Percentiles rank a stretch among this genome's conserved stretches.
These are phyloP conservation scores for Drosophila monieri DNA, from an alignment of 2,888 invertebrate species.

Conservation along the genomic window DNA sequence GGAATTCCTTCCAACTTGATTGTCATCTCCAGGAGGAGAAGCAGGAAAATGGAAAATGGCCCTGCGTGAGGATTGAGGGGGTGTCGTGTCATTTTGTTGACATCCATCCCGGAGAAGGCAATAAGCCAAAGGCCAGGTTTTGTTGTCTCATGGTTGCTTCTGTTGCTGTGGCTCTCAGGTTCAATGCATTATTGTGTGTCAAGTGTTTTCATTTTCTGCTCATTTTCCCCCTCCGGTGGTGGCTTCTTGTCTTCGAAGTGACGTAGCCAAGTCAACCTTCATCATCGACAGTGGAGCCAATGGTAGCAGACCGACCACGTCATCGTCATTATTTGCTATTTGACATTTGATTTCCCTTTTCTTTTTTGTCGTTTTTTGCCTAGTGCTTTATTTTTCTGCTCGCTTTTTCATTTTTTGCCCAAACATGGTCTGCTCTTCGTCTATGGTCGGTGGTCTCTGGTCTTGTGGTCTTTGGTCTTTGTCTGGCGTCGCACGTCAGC, in stretches of 20 bases:
- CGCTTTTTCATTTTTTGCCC: constrained; percentile 26
- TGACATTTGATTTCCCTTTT: constrained; percentile 74
- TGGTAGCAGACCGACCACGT: constrained; percentile 49
- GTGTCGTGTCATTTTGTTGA: constrained; percentile 32
- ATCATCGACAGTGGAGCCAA: constrained; percentile 36
- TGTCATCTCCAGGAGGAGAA: constrained; percentile 9
- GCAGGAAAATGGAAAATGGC: background rate
- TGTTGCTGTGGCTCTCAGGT: constrained; percentile 62
- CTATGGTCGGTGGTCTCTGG: constrained; percentile 19
- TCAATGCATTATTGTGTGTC: constrained; percentile 71
- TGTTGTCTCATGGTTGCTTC: constrained; percentile 34
- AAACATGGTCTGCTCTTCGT: constrained; percentile 39
- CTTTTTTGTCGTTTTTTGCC: constrained; percentile 37
- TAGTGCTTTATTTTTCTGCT: constrained; percentile 17
- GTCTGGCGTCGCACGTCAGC: constrained; percentile 60
- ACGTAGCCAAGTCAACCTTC: constrained; percentile 74
- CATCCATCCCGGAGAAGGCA: constrained; percentile 37
- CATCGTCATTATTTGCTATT: constrained; percentile 69
- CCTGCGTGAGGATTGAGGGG: background rate
- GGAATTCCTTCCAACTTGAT: constrained; percentile 31
- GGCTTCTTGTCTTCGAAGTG: constrained; percentile 61
- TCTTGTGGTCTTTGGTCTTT: constrained; percentile 25
- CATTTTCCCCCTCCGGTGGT: background rate
- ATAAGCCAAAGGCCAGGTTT: constrained; percentile 41
- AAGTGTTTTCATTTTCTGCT: constrained; percentile 61